A percentile compares a stretch with the other conserved stretches of the same genome.
Evolutionary conservation across 2,888 invertebrate genomes (phyloP).

Genomic region (Microctonus aethiopoides): DNA sequence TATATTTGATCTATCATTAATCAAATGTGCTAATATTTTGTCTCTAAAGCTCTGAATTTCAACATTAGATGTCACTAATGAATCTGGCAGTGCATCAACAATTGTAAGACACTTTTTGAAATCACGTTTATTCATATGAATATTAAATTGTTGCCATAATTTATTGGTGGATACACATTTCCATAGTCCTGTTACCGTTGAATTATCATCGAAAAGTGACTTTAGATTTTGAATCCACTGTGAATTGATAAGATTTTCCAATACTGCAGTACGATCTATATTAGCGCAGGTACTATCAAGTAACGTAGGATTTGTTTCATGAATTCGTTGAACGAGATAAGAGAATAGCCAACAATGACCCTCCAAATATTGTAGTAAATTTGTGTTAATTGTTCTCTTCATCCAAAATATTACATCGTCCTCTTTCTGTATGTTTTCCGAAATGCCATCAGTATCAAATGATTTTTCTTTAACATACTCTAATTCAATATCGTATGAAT

Average conservation of each 20-base stretch:
- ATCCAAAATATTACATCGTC: constrained; percentile 48
- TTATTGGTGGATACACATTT: constrained; percentile 70
- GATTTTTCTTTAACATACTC: constrained; percentile 42
- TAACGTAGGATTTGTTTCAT: constrained; percentile 69
- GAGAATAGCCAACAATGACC: constrained; percentile 77
- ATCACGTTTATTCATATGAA: constrained; percentile 66
- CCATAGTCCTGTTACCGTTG: constrained; percentile 72
- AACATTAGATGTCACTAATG: constrained; percentile 68
- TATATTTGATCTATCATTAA: constrained; percentile 69
- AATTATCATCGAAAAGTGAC: constrained; percentile 71
- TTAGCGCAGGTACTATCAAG: constrained; percentile 70
- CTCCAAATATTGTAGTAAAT: constrained; percentile 73
- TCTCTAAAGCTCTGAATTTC: constrained; percentile 72
- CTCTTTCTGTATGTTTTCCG: background rate
- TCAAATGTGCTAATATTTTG: constrained; percentile 72
- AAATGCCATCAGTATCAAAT: background rate
- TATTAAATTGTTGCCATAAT: constrained; percentile 70
- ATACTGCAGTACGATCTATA: constrained; percentile 69
- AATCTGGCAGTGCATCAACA: constrained; percentile 72
- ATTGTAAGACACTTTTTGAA: constrained; percentile 66
- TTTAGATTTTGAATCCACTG: constrained; percentile 70
- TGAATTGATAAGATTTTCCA: constrained; percentile 73
- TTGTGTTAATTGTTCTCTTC: constrained; percentile 64
- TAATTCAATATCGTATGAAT: constrained; percentile 49
- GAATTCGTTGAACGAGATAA: constrained; percentile 75